Conservation (phyloP, 2,797 vertebrate genomes). For the Enteromius afrohamiltoni region DNA sequence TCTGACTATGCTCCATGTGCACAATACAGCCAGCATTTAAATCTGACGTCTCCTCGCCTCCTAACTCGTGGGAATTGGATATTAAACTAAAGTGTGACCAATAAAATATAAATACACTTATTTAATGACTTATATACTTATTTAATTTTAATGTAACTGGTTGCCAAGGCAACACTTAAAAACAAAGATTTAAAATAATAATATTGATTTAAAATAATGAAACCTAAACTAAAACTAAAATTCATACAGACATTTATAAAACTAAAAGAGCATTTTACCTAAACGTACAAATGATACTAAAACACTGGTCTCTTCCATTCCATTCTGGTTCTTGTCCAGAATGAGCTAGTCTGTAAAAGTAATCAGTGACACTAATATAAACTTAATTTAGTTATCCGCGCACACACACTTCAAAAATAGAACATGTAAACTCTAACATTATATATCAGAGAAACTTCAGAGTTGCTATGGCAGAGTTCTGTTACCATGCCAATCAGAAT, state of each 20-base stretch:
- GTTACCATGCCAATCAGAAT: constrained; percentile 55
- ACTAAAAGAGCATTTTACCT: background rate
- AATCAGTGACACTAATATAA: constrained; percentile 17
- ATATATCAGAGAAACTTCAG: constrained; percentile 29
- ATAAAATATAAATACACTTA: background rate
- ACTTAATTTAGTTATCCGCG: constrained; percentile 9
- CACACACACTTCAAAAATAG: constrained; percentile 23
- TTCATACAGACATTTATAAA: background rate
- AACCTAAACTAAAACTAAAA: background rate
- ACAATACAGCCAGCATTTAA: too few relatives aligned
- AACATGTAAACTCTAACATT: constrained; percentile 18
- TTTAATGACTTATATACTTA: background rate
- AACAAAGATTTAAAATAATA: background rate
- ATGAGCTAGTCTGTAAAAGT: background rate
- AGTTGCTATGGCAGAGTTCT: constrained; percentile 39
- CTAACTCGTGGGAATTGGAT: background rate
- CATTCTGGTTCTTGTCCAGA: background rate
- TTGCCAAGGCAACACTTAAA: background rate
- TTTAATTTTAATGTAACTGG: background rate
- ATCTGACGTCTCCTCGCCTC: too few relatives aligned
- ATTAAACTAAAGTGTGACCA: background rate
- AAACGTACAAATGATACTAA: background rate
- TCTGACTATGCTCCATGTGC: too few relatives aligned
- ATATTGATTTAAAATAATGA: background rate
- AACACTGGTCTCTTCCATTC: background rate